Evolutionary conservation across 2,888 invertebrate species (phyloP).

Genomic region (Macropis europaea): DNA sequence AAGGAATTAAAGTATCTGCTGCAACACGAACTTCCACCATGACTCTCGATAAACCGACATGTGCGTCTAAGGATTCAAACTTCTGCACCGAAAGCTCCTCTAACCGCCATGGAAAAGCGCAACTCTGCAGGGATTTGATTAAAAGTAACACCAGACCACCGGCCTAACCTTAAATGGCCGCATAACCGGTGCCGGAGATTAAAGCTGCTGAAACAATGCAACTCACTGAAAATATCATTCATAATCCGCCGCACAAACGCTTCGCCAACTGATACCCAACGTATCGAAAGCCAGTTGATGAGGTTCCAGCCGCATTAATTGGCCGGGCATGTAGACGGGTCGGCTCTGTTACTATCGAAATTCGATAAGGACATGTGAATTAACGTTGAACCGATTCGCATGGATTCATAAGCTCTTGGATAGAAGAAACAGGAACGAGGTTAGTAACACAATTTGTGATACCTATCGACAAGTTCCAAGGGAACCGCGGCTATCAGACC

Average conservation of each 20-base stretch:
- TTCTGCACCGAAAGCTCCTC: neutral
- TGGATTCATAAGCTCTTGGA: too few species aligned
- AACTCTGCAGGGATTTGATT: slow-evolving; percentile 42
- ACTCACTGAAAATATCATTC: slow-evolving; percentile 27
- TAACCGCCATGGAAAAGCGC: neutral
- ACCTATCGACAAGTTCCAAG: too few species aligned
- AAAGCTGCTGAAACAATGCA: slow-evolving; percentile 24
- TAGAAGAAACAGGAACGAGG: too few species aligned
- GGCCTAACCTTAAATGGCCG: slow-evolving; percentile 27
- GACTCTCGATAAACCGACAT: slow-evolving; percentile 17
- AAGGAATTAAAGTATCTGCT: slow-evolving; percentile 1
- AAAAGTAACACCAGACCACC: slow-evolving; percentile 37
- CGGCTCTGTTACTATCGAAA: neutral
- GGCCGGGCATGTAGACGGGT: neutral
- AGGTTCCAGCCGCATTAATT: slow-evolving; percentile 19
- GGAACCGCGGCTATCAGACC: too few species aligned
- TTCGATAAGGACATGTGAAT: neutral
- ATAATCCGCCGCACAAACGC: slow-evolving; percentile 12
- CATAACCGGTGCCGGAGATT: slow-evolving; percentile 36
- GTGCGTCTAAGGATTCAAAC: slow-evolving; percentile 24
- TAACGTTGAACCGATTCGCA: slow-evolving; percentile 12
- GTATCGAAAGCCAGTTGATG: slow-evolving; percentile 11
- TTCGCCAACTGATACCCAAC: slow-evolving; percentile 15
- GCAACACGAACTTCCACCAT: neutral
- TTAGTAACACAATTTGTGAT: too few species aligned